These are phyloP conservation scores for Schizaphis graminum DNA, from an alignment of 2,888 invertebrate genomes.

Conservation along the genomic window DNA sequence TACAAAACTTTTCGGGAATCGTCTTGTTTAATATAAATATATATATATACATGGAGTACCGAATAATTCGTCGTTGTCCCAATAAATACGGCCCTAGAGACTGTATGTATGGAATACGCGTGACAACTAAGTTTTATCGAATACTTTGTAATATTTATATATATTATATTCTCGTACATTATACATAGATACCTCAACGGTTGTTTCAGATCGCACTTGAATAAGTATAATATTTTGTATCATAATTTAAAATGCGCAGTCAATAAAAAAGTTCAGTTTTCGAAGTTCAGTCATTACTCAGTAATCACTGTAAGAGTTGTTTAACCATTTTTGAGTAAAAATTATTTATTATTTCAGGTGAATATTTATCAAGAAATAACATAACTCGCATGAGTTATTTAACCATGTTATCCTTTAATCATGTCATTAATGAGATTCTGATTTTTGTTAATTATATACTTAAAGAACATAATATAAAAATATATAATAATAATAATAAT, in stretches of 20 bases:
- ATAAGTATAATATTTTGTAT: neutral
- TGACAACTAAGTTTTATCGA: neutral
- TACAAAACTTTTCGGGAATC: neutral
- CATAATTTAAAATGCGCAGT: neutral
- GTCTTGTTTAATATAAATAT: neutral
- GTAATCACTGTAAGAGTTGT: neutral
- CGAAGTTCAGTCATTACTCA: neutral
- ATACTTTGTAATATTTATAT: neutral
- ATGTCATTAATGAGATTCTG: neutral
- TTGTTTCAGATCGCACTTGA: neutral
- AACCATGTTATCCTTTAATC: neutral
- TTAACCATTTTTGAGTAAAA: neutral
- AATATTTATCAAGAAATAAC: neutral
- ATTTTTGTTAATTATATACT: neutral
- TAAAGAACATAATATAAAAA: neutral
- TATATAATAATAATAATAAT: too few relatives aligned
- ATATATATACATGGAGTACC: neutral
- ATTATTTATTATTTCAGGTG: neutral
- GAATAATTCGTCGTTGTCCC: neutral
- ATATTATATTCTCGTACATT: neutral
- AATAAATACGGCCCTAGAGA: neutral
- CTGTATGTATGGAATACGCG: neutral
- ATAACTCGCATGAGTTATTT: neutral
- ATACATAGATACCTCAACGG: neutral
- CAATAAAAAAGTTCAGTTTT: neutral